phyloP scores from a whole-genome alignment of 64 coral and sea anemone genomes.

The Astreopora myriophthalma region DNA sequence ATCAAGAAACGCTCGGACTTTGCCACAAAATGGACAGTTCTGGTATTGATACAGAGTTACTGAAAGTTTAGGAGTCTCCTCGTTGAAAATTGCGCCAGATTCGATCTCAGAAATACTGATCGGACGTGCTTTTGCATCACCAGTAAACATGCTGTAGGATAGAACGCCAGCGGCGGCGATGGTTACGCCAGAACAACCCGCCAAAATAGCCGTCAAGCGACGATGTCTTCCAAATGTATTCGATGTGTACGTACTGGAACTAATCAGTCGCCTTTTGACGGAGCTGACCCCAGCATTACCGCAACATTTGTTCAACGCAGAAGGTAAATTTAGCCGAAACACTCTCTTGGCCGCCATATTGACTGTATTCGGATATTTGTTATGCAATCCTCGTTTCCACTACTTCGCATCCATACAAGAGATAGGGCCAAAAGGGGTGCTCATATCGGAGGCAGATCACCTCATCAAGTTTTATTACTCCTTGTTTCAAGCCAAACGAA shows the following conservation, averaged over 20 bases:
- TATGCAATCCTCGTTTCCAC: slow-evolving; percentile 4
- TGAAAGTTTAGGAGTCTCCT: slow-evolving; percentile 23
- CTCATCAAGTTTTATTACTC: too few relatives aligned
- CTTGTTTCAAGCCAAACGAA: too few relatives aligned
- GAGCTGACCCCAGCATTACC: background rate
- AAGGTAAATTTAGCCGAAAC: background rate
- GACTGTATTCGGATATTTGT: background rate
- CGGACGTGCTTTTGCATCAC: slow-evolving; percentile 5
- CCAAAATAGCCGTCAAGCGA: slow-evolving; percentile 7
- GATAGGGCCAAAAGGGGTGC: background rate
- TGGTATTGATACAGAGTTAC: slow-evolving; percentile 95
- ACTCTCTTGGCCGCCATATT: slow-evolving; percentile 1
- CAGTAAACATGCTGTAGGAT: background rate
- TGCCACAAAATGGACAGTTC: slow-evolving; percentile 95
- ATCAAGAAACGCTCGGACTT: slow-evolving; percentile 84
- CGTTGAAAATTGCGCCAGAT: background rate
- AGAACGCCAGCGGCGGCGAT: background rate
- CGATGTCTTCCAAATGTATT: background rate
- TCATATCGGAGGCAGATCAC: too few relatives aligned
- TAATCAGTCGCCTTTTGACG: background rate
- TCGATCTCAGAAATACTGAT: background rate
- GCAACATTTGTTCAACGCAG: background rate
- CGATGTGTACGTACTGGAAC: background rate
- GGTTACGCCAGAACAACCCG: background rate
- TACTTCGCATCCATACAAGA: background rate